These are phyloP conservation scores for Lamellibrachia satsuma DNA, from an alignment of 2,888 invertebrate species.

Conservation along the genomic window DNA sequence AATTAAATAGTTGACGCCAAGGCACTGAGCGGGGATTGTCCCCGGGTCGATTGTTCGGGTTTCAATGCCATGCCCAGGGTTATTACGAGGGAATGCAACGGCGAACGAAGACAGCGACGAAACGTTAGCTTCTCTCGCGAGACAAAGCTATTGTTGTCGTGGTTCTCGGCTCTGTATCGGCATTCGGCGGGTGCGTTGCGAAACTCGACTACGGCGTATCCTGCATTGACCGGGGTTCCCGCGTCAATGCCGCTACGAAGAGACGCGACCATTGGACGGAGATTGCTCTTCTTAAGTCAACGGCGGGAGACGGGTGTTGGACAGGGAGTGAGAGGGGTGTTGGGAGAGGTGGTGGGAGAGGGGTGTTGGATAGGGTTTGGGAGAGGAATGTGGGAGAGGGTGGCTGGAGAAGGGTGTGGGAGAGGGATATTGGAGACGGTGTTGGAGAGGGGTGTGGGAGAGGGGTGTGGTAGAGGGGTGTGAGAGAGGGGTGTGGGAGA, in stretches of 20 bases:
- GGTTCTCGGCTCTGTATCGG: background rate
- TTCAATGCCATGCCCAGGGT: background rate
- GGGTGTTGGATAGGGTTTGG: too few relatives aligned
- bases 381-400: too few relatives aligned
- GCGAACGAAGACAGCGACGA: background rate
- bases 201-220: background rate
- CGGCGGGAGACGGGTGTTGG: background rate
- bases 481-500: too few relatives aligned
- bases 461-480: too few relatives aligned
- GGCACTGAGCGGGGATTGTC: background rate
- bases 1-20: background rate
- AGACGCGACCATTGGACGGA: background rate
- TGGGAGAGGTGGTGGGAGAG: too few relatives aligned
- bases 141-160: background rate
- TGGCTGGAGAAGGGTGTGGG: too few relatives aligned
- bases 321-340: background rate
- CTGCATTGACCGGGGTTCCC: too few relatives aligned
- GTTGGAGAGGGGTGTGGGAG: too few relatives aligned
- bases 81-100: background rate
- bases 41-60: background rate
- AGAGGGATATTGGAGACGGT: too few relatives aligned
- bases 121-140: slow-evolving; percentile 1
- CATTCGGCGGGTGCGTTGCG: background rate
- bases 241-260: background rate
- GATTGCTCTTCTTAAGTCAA: background rate